Percentiles rank a stretch among this genome's conserved stretches.
phyloP scores from a whole-genome alignment of 2,113 vertebrate genomes.

The Balaeniceps rex region DNA sequence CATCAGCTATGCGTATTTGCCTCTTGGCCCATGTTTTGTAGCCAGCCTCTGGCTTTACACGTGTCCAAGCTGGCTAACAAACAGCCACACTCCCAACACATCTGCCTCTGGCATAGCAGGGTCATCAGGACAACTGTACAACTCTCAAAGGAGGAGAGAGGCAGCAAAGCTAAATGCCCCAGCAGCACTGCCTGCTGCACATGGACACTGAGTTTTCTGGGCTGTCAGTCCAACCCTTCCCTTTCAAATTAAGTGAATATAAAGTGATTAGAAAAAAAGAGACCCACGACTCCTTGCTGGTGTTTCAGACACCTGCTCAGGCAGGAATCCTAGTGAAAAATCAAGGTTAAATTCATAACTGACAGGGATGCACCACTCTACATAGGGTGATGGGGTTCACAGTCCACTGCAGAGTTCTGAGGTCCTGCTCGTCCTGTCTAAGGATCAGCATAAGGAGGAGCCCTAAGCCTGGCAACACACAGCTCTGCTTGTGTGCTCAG shows the following conservation, averaged over 20 bases:
- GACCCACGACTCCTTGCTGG: neutral
- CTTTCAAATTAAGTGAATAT: neutral
- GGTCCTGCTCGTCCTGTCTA: neutral
- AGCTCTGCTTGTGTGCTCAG: neutral
- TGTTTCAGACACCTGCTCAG: neutral
- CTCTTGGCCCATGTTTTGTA: neutral
- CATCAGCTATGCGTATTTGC: neutral
- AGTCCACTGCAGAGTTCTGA: neutral
- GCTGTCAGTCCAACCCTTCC: neutral
- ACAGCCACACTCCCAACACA: neutral
- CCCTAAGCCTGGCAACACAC: neutral
- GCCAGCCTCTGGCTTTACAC: neutral
- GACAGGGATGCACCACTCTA: neutral
- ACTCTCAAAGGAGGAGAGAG: neutral
- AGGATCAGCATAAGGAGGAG: neutral
- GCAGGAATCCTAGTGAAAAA: neutral
- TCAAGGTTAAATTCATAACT: neutral
- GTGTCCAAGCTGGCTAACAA: neutral
- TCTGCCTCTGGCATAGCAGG: neutral
- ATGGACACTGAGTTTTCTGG: neutral
- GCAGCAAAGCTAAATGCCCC: neutral
- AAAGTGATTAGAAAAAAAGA: neutral
- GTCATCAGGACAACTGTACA: neutral
- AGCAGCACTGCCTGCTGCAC: neutral
- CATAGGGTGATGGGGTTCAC: rapidly evolving